Percentiles rank a stretch among this genome's conserved stretches.
These are phyloP conservation scores for Circaetus cinerascens DNA, from an alignment of 2,113 vertebrate species.

Conservation along the genomic window DNA sequence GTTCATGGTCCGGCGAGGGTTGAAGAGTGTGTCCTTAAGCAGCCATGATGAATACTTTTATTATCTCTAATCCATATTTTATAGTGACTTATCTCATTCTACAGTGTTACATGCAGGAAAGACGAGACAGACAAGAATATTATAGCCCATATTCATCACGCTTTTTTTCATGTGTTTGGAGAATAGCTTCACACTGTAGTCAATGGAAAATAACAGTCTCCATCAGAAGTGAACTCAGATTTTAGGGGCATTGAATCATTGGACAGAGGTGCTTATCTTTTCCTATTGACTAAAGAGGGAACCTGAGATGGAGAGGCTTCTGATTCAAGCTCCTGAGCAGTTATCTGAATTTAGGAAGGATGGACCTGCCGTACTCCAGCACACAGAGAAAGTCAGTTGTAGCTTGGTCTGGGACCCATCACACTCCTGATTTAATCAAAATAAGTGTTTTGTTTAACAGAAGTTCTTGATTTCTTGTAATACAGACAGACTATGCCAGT, in stretches of 20 bases:
- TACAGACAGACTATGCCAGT: background rate
- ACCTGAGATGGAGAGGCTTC: background rate
- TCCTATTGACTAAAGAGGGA: background rate
- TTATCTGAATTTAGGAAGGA: background rate
- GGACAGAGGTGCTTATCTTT: background rate
- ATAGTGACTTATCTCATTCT: background rate
- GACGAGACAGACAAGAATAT: background rate
- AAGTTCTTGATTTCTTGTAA: background rate
- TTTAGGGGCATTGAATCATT: background rate
- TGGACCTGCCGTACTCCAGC: background rate
- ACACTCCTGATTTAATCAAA: background rate
- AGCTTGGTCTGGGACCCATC: background rate
- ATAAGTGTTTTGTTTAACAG: background rate
- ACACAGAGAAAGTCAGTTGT: background rate
- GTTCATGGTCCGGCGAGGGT: background rate
- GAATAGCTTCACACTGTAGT: background rate
- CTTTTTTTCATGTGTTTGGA: background rate
- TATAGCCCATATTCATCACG: background rate
- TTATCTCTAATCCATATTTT: background rate
- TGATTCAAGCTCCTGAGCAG: background rate
- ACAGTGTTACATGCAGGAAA: background rate
- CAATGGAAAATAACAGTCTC: background rate
- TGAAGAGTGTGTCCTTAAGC: background rate
- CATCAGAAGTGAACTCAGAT: background rate
- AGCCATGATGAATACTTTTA: background rate